Evolutionary conservation across 53 echinoderm and acorn worm genomes (phyloP).

Genomic region (Paracentrotus lividus): DNA sequence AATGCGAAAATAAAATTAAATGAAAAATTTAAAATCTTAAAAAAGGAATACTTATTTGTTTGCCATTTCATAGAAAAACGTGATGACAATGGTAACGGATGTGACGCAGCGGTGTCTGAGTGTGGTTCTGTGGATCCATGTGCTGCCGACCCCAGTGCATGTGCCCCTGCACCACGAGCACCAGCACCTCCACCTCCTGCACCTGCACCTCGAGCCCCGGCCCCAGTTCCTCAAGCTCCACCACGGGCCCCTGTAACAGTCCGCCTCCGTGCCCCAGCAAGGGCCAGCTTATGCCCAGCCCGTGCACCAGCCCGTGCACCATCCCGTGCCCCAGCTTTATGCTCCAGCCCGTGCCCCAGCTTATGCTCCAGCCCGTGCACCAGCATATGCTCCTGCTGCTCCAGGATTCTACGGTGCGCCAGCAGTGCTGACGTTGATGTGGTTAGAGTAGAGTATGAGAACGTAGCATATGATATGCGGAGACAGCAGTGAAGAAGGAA

Average conservation of each 20-base stretch:
- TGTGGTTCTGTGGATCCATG: slow-evolving; percentile 31
- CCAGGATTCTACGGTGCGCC: neutral
- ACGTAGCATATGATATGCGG: slow-evolving; percentile 16
- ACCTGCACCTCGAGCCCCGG: slow-evolving; percentile 24
- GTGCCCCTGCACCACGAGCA: slow-evolving; percentile 45
- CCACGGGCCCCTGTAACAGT: neutral
- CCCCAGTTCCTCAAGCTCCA: neutral
- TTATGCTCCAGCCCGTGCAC: slow-evolving; percentile 25
- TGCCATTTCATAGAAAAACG: slow-evolving; percentile 53
- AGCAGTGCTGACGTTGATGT: slow-evolving; percentile 11
- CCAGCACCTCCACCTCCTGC: slow-evolving; percentile 30
- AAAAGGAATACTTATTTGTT: neutral
- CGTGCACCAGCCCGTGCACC: slow-evolving; percentile 16
- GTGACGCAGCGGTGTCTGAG: slow-evolving; percentile 1
- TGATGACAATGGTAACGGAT: slow-evolving; percentile 57
- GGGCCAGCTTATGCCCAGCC: neutral
- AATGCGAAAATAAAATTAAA: no score
- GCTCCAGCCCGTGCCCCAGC: slow-evolving; percentile 15
- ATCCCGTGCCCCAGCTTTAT: slow-evolving; percentile 6
- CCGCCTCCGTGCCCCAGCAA: slow-evolving; percentile 7
- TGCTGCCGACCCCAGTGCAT: neutral
- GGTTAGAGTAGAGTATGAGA: neutral
- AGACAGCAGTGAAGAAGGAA: slow-evolving; percentile 24
- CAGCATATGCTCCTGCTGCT: slow-evolving; percentile 25
- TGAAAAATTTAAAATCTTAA: no score